phyloP scores from a whole-genome alignment of 1,140 invertebrate species.

The Callitettix versicolor region DNA sequence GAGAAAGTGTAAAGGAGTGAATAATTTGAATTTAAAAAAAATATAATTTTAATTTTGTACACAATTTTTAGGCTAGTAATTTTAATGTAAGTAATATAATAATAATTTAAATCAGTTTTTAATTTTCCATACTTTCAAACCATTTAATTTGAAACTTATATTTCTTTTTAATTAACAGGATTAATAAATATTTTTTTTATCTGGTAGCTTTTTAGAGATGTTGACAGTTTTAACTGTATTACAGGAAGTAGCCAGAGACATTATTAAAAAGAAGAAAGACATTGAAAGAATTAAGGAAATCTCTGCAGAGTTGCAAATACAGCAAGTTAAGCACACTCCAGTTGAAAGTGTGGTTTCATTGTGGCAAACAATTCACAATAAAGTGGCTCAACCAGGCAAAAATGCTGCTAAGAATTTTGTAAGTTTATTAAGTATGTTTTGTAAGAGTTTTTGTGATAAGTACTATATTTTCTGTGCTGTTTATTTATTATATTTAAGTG shows the following conservation, averaged over 20 bases:
- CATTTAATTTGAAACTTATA: background rate
- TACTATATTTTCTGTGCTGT: no score
- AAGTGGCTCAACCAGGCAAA: conserved; percentile 3
- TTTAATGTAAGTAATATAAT: background rate
- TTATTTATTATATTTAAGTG: no score
- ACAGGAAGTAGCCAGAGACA: conserved; percentile 1
- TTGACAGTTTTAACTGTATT: background rate
- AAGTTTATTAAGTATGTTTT: no score
- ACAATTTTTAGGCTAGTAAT: background rate
- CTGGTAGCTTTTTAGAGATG: no score
- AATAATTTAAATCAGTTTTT: background rate
- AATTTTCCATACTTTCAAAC: background rate
- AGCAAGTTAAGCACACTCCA: conserved; percentile 1
- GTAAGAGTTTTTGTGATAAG: no score
- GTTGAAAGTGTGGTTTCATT: background rate
- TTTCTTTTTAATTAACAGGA: background rate
- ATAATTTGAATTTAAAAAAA: no score
- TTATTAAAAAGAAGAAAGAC: background rate
- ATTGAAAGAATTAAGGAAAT: conserved; percentile 9
- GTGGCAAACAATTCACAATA: background rate
- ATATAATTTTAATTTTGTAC: no score
- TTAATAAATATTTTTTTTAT: no score
- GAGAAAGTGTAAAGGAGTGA: no score
- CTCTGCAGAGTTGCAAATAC: conserved; percentile 11
- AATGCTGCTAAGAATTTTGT: background rate